Evolutionary conservation across 2,113 vertebrate species (phyloP).

Genomic region (Syngnathus floridae): DNA sequence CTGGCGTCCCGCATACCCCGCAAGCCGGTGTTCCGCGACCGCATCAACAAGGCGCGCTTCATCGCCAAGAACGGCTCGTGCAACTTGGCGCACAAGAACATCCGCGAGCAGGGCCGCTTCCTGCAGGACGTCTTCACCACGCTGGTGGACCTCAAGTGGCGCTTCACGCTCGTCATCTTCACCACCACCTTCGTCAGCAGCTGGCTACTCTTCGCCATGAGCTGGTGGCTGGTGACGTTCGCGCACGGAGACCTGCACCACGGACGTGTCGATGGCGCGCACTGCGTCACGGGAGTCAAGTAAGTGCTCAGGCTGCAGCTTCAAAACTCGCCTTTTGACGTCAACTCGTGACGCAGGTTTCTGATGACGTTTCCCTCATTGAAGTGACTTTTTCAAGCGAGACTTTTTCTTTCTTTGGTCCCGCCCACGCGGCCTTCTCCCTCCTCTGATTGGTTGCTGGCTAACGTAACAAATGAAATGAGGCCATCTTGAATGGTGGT

Average conservation of each 20-base stretch:
- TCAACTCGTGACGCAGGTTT: background rate
- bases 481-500: no score
- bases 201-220: slow-evolving; percentile 96
- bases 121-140: slow-evolving; percentile 98
- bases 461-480: background rate
- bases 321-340: background rate
- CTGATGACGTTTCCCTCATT: background rate
- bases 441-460: background rate
- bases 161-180: slow-evolving; percentile 95
- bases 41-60: slow-evolving; percentile 89
- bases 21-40: slow-evolving; percentile 88
- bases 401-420: slow-evolving; percentile 1
- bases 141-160: slow-evolving; percentile 96
- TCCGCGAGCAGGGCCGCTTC: slow-evolving; percentile 94
- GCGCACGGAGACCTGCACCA: slow-evolving; percentile 87
- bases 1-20: slow-evolving; percentile 85
- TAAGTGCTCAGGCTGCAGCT: slow-evolving; percentile 55
- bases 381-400: background rate
- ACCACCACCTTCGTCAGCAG: slow-evolving; percentile 97
- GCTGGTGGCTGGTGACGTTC: slow-evolving; percentile 97
- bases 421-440: background rate
- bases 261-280: slow-evolving; percentile 14
- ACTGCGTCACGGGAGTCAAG: slow-evolving; percentile 88
- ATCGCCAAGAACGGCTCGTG: slow-evolving; percentile 97
- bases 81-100: slow-evolving; percentile 98